Base-by-base conservation (phyloP, 2,113 vertebrate genomes). In the Tretioscincus oriximinensis region DNA sequence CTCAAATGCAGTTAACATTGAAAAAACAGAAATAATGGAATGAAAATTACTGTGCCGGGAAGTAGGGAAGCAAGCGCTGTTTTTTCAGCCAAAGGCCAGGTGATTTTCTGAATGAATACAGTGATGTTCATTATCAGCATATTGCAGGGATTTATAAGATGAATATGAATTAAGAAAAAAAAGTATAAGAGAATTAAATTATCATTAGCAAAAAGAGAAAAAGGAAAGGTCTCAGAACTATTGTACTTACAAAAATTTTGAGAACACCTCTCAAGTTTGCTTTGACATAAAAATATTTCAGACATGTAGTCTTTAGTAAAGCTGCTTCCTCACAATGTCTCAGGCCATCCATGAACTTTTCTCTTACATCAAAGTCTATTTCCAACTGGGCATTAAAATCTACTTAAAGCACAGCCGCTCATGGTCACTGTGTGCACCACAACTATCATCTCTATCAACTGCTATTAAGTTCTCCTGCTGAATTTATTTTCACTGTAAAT, bases 331-430 rank as follows among this genome's bases (percentile, higher is more conserved):
- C 80, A 88, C 87, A 73, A 84, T 65, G 86, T 91, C 76, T 86
- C 77, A 88, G 80, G 84, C 85, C 84, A 87, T 26, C 80, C 87
- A 21, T 85, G 84, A 89, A 90, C 86, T 86, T 89, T 86, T 80
- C 80, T 76, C 81, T 70, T 6, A 90, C 88, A 90, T 90, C 85
- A 91, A 92, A 92, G 89, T 82, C 87, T 85, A 66, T 83, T 86
- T 82, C 81, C 77, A 84, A 81, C 83, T 67, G 84, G 86, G 84
- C 88, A 81, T 90, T 85, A 79, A 87, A 88, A 76, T 90, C 85
- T 77, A 18, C 49, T 82, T 80, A 82, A 87, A 51, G 85, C 73
- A 78, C 81, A 87, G 61, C 66, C 81, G 83, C 76, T 84, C 73
- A 5, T 51, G 9, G 61, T 7, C 85, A 65, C 86, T 84, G 60